Percentiles rank a stretch among this genome's conserved stretches.
Conservation (phyloP, 2,888 invertebrate genomes). For the Agrochola litura region DNA sequence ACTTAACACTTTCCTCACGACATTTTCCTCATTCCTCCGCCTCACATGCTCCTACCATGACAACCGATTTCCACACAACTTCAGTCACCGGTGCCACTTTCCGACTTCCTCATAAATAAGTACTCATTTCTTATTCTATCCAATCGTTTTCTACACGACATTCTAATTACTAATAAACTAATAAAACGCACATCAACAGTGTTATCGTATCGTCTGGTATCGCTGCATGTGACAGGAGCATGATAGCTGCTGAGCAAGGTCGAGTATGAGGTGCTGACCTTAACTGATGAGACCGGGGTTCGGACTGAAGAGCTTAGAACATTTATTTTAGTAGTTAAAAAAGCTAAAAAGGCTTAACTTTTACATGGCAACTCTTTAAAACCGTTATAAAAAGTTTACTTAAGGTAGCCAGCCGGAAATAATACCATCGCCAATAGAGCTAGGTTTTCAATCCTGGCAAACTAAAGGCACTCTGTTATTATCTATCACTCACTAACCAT, state of each 20-base stretch:
- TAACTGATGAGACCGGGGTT: conserved; percentile 22
- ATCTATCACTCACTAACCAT: neutral
- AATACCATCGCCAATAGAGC: neutral
- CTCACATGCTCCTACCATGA: too few relatives aligned
- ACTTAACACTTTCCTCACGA: too few relatives aligned
- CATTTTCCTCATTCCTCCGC: too few relatives aligned
- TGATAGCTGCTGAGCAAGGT: conserved; percentile 41
- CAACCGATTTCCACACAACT: neutral
- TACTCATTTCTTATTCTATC: neutral
- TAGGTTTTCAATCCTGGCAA: too few relatives aligned
- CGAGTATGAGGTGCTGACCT: conserved; percentile 23
- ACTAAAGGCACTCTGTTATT: neutral
- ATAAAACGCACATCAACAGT: conserved; percentile 43
- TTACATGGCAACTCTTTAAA: neutral
- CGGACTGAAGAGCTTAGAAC: neutral
- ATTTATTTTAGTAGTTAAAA: conserved; percentile 3
- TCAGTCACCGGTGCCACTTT: neutral
- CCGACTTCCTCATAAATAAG: neutral
- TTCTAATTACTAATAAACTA: conserved; percentile 49
- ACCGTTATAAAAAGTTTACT: neutral
- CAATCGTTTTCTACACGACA: conserved; percentile 7
- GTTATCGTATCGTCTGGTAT: conserved; percentile 41
- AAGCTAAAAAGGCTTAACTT: neutral
- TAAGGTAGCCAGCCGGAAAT: neutral
- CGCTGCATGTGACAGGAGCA: conserved; percentile 20